Conservation (phyloP, 2,113 vertebrate genomes). For the Catagonus wagneri region DNA sequence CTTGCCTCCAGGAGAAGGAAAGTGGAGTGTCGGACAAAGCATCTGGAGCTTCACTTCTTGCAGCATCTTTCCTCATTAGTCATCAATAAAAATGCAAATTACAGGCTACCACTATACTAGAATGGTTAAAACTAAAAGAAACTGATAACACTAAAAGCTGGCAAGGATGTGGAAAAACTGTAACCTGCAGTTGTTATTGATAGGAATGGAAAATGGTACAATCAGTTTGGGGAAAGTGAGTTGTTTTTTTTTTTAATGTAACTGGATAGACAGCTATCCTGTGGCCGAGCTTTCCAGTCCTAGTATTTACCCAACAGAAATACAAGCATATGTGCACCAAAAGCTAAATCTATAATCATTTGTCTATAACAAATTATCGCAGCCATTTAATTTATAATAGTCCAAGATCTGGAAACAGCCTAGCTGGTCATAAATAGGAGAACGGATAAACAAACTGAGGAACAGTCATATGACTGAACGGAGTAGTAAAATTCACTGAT, state of each 20-base stretch:
- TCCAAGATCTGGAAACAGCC: neutral
- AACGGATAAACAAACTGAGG: neutral
- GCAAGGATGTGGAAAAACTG: neutral
- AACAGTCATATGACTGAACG: neutral
- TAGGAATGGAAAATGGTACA: neutral
- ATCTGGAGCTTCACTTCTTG: neutral
- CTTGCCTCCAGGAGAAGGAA: neutral
- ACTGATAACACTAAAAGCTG: neutral
- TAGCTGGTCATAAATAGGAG: neutral
- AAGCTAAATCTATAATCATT: neutral
- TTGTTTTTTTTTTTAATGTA: neutral
- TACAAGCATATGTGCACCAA: neutral
- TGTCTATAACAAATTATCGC: neutral
- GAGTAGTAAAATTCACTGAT: neutral
- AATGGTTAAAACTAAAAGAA: neutral
- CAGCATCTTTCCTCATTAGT: neutral
- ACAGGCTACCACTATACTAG: neutral
- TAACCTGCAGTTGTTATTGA: neutral
- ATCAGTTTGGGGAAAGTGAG: neutral
- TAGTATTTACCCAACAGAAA: neutral
- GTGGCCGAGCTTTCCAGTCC: neutral
- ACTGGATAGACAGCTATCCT: neutral
- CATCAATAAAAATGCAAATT: neutral
- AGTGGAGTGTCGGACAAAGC: rapidly evolving
- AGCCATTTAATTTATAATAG: neutral